These are phyloP conservation scores for Manis pentadactyla DNA, from an alignment of 2,797 vertebrate species.

Conservation along the genomic window DNA sequence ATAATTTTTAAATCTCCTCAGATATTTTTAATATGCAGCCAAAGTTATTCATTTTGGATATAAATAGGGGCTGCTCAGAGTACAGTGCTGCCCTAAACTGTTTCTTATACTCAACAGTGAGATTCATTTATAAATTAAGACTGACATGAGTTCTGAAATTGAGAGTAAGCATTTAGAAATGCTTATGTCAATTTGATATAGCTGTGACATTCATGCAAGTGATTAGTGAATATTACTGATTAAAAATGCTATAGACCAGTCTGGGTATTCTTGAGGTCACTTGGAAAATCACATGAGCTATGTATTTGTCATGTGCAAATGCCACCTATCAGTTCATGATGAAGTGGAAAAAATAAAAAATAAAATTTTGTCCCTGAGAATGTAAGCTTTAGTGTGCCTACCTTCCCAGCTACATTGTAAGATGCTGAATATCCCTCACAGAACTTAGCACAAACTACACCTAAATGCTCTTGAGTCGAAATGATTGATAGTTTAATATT, in stretches of 20 bases:
- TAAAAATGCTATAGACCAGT: not conserved
- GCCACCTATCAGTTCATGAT: not conserved
- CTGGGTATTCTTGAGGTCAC: not conserved
- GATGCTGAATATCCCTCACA: not conserved
- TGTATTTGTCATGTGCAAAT: not conserved
- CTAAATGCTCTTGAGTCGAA: not conserved
- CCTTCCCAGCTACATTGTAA: not conserved
- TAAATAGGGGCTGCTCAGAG: not conserved
- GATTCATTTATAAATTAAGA: not conserved
- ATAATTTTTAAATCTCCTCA: not conserved
- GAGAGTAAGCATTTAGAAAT: slow-evolving; percentile 13
- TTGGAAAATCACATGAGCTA: not conserved
- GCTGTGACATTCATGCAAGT: not conserved
- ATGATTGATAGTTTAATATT: slow-evolving; percentile 22
- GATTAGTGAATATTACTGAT: not conserved
- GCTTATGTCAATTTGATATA: not conserved
- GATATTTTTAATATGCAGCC: not conserved
- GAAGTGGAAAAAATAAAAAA: not conserved
- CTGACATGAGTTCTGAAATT: not conserved
- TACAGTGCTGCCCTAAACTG: not conserved
- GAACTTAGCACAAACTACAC: not conserved
- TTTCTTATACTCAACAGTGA: not conserved
- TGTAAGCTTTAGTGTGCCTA: not conserved
- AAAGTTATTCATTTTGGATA: not conserved
- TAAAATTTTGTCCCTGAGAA: not conserved